Evolutionary conservation across 2,797 vertebrate species (phyloP), one percentile per base, ranked within the genome.

Genomic region (Scleropages formosus): DNA sequence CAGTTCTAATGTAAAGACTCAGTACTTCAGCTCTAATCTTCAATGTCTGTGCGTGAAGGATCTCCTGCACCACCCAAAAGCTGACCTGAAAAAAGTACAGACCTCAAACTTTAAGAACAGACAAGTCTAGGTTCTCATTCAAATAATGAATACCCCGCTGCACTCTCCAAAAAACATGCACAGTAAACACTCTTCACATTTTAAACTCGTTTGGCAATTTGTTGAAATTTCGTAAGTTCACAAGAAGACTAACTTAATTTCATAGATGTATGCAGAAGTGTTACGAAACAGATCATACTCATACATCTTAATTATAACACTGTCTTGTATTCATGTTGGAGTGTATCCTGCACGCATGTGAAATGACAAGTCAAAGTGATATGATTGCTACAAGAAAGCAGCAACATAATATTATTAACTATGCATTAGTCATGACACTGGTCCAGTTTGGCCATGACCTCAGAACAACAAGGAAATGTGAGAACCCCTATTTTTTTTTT

Each of bases 21-120:
- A 99, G 85, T 88, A 99, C 97, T 84, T 99, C 98, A 0, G 98
- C 97, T 92, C 98, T 91, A 88, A 99, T 99, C 93, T 99, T 99
- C 90, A 99, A 88, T 1, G 97, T 99, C 75, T 98, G 98, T 26
- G 98, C 96, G 26, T 98, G 96, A 79, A 99, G 95, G 87, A 99
- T 98, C 88, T 99, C 98, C 90, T 96, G 92, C 80, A 99, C 96
- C 79, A 99, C 97, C 98, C 98, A 99, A 92, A 99, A 99, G 89
- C 95, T 99, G 6, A 98, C 97, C 98, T 99, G 85, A 26, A 22
- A 22, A 31, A 66, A 58, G 61, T 49, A 70, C 26, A 70, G 6
- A 39, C 39, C 31, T 39, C 2, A 6, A 2, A 39, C 31, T 31
- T 39, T 39, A 39, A 39, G 2, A 39, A 39, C 31, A n/a, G n/a